A percentile compares a stretch with the other conserved stretches of the same genome.
phyloP scores from a whole-genome alignment of 2,797 vertebrate genomes.

The Enteromius viviparus region DNA sequence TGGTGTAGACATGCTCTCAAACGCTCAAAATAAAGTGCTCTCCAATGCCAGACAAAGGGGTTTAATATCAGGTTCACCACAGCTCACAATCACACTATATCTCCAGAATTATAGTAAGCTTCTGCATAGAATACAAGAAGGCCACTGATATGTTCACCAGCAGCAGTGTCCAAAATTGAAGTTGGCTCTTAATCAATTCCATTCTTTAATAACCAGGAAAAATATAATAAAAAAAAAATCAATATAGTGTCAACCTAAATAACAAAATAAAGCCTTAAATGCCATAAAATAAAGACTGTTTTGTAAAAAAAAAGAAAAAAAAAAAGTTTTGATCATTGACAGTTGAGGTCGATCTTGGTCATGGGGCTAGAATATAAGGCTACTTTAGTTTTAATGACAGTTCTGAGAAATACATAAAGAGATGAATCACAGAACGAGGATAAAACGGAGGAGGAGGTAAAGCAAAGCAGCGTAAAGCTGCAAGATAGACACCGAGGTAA shows the following conservation, averaged over 20 bases:
- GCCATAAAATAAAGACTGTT: slow-evolving; percentile 20
- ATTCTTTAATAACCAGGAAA: slow-evolving; percentile 60
- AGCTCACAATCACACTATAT: slow-evolving; percentile 68
- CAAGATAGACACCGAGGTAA: slow-evolving; percentile 62
- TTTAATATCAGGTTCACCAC: slow-evolving; percentile 67
- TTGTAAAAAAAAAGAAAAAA: slow-evolving; percentile 62
- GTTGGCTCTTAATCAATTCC: slow-evolving; percentile 62
- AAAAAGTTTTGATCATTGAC: slow-evolving; percentile 62
- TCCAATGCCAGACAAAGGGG: slow-evolving; percentile 57
- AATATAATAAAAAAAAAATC: slow-evolving; percentile 29
- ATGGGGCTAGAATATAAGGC: slow-evolving; percentile 65
- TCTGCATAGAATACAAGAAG: slow-evolving; percentile 74
- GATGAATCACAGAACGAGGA: slow-evolving; percentile 25
- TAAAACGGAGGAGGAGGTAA: slow-evolving; percentile 28
- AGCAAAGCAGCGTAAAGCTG: slow-evolving; percentile 36
- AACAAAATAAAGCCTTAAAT: slow-evolving; percentile 64
- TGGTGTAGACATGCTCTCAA: neutral
- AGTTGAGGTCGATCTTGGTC: slow-evolving; percentile 48
- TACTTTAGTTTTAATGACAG: slow-evolving; percentile 57
- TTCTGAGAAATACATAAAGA: slow-evolving; percentile 29
- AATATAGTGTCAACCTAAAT: slow-evolving; percentile 53
- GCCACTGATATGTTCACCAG: slow-evolving; percentile 65
- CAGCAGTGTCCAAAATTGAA: slow-evolving; percentile 67
- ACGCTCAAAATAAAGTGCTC: slow-evolving; percentile 15
- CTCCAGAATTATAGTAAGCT: slow-evolving; percentile 63